These are phyloP conservation scores for Centroberyx gerrardi DNA, from an alignment of 2,797 vertebrate species.

Conservation along the genomic window DNA sequence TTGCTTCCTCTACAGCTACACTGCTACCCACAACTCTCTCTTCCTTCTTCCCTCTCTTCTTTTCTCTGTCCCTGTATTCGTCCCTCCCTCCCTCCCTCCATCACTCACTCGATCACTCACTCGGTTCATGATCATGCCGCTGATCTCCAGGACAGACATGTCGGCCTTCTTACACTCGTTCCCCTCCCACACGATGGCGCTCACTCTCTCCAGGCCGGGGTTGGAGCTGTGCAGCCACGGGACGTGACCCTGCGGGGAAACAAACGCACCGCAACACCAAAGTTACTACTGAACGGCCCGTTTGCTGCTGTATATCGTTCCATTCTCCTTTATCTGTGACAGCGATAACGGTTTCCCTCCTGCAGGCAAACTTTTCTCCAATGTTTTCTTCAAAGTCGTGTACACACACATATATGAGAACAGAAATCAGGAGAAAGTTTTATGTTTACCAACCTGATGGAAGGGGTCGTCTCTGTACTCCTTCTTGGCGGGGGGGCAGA, in stretches of 20 bases:
- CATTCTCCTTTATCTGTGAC: no score
- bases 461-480: conserved; percentile 98
- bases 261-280: background rate
- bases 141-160: conserved; percentile 99
- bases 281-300: no score
- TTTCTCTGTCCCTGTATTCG: background rate
- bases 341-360: no score
- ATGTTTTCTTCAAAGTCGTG: no score
- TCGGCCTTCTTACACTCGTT: conserved; percentile 99
- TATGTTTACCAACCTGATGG: conserved; percentile 88
- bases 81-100: no score
- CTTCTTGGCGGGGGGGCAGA: conserved; percentile 91
- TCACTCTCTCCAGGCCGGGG: conserved; percentile 96
- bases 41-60: no score
- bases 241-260: conserved; percentile 88
- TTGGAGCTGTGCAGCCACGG: conserved; percentile 97
- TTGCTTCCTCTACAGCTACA: no score
- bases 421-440: background rate
- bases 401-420: no score
- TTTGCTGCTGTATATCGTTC: no score
- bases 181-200: conserved; percentile 99
- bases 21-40: no score
- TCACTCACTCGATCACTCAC: conserved; percentile 80
- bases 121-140: conserved; percentile 98
- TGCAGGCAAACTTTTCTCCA: no score